These are phyloP conservation scores for Microdon myrmicae DNA, from an alignment of 2,888 invertebrate genomes.

Conservation along the genomic window DNA sequence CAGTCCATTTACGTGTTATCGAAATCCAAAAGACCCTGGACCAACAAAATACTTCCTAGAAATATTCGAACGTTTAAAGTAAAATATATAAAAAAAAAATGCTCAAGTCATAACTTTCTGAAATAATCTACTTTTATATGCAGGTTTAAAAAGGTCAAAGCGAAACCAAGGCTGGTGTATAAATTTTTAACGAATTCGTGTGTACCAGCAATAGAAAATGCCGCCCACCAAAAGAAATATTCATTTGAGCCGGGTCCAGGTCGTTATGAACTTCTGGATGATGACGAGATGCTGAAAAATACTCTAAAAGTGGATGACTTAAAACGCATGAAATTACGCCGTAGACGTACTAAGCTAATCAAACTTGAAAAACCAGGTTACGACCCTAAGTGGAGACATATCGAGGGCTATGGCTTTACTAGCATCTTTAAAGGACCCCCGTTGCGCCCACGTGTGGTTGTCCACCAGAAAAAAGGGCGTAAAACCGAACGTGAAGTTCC, in stretches of 20 bases:
- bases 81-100: conserved; percentile 7
- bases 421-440: conserved; percentile 50
- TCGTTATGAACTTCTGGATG: conserved; percentile 59
- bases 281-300: conserved; percentile 46
- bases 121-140: neutral
- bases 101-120: neutral
- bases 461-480: conserved; percentile 3
- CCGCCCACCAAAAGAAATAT: conserved; percentile 10
- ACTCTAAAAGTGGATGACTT: conserved; percentile 1
- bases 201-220: conserved; percentile 54
- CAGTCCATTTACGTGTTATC: conserved; percentile 55
- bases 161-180: conserved; percentile 45
- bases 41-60: conserved; percentile 54
- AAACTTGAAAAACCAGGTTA: conserved; percentile 16
- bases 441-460: neutral
- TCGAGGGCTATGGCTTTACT: conserved; percentile 56
- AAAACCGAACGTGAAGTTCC: conserved; percentile 3
- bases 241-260: conserved; percentile 60
- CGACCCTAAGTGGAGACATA: conserved; percentile 58
- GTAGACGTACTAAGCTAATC: conserved; percentile 54
- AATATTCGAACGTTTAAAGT: conserved; percentile 11
- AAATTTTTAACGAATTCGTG: conserved; percentile 53
- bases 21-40: conserved; percentile 57
- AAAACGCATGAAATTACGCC: conserved; percentile 60
- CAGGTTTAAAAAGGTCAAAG: conserved; percentile 16